phyloP scores from a whole-genome alignment of 1,140 invertebrate genomes.

The Cotesia chilonis region DNA sequence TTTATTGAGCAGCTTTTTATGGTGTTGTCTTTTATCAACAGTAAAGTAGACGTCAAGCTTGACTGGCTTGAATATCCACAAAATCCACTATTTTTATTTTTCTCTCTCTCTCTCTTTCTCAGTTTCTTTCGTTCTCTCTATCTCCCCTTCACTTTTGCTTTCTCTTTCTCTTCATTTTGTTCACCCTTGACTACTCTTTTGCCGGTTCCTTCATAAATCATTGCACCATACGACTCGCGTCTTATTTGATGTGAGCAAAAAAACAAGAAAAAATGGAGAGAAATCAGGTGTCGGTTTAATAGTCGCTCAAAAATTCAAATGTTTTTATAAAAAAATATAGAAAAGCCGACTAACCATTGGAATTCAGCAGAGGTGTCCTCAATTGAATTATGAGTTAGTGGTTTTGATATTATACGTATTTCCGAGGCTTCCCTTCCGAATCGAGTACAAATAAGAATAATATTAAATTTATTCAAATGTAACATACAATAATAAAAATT shows the following conservation, averaged over 20 bases:
- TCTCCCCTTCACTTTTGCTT: no score
- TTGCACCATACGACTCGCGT: conserved; percentile 28
- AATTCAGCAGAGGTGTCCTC: not conserved
- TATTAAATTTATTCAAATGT: no score
- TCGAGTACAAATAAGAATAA: not conserved
- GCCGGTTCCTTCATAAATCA: conserved; percentile 34
- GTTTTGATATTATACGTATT: not conserved
- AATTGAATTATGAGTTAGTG: conserved; percentile 24
- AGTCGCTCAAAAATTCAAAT: conserved; percentile 30
- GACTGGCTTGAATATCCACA: conserved; percentile 25
- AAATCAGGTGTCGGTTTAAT: conserved; percentile 36
- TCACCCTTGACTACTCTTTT: conserved; percentile 36
- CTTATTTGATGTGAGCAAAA: no score
- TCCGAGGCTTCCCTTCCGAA: no score
- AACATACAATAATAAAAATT: no score
- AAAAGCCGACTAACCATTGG: not conserved
- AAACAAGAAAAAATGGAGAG: not conserved
- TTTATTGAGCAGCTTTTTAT: conserved; percentile 34
- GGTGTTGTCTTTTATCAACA: conserved; percentile 13
- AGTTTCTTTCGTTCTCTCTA: no score
- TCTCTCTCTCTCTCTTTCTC: conserved; percentile 8
- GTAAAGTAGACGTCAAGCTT: conserved; percentile 22
- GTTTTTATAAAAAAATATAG: conserved; percentile 14
- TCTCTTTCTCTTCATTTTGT: not conserved
- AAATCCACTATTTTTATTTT: conserved; percentile 26